Conservation (phyloP, 2,113 vertebrate species). For the Nicator chloris region DNA sequence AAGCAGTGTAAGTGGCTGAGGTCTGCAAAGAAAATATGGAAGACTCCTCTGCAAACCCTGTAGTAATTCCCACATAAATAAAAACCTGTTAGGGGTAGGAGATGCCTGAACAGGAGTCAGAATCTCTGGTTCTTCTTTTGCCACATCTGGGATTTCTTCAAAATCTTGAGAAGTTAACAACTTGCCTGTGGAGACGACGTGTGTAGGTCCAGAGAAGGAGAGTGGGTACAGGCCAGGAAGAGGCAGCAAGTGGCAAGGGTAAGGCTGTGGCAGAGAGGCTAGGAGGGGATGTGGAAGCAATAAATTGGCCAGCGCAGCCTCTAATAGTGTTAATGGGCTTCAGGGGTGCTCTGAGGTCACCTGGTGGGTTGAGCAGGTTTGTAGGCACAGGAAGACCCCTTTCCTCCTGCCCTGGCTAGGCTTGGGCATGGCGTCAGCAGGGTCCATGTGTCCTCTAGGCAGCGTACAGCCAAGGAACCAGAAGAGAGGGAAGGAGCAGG, state of each 20-base stretch:
- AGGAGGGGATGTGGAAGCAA: neutral
- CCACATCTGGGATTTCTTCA: neutral
- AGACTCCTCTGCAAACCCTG: neutral
- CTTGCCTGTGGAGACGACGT: neutral
- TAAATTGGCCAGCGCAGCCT: neutral
- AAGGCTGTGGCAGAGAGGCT: neutral
- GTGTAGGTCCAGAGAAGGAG: neutral
- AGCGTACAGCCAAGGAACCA: rapidly evolving
- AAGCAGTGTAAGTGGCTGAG: neutral
- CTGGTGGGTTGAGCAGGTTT: neutral
- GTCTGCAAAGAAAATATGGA: neutral
- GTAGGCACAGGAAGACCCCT: neutral
- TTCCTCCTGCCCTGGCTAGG: neutral
- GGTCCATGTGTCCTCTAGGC: neutral
- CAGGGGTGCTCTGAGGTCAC: neutral
- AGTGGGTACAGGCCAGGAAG: neutral
- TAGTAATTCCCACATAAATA: neutral
- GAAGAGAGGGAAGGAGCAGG: neutral
- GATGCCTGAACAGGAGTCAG: neutral
- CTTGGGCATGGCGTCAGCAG: neutral
- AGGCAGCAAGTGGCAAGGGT: neutral
- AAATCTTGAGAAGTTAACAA: neutral
- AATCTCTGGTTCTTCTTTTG: neutral
- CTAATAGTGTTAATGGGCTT: neutral
- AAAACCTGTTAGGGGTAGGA: neutral